Evolutionary conservation across 2,888 invertebrate species (phyloP), one percentile per base, ranked within the genome.

Genomic region (Melanchra persicariae): DNA sequence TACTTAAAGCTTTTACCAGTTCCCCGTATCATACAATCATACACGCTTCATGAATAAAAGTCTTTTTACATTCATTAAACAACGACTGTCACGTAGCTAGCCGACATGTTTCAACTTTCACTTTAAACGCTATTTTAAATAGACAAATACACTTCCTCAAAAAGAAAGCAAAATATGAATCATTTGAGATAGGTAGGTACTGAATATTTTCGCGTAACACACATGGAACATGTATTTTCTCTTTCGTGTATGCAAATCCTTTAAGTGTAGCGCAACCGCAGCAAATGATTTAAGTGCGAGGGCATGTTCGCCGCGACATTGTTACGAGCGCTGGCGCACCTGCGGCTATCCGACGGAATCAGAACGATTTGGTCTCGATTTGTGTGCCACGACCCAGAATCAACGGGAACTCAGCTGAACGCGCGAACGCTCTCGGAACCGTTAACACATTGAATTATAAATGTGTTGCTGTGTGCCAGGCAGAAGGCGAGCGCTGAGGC

Each of bases 391-490:
- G 93, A 92, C 94, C 94, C 86, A 94, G 90, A 94, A 92, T 88
- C 86, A 79, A 84, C 85, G 88, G 87, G 87, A 91, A 88, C 86
- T 85, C 84, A 89, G 89, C 85, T 90, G 85, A 90, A 89, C 92
- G 92, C 92, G 89, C 91, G 90, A 91, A 88, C 91, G 92, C 92
- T 91, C 90, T 87, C 84, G 82, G 89, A 87, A 94, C 95, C 95
- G 95, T 95, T 95, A 95, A 90, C 91, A 90, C 90, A 92, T 93
- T 93, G 94, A 94, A 93, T 94, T 92, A 93, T 93, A 93, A 94
- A 94, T 94, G 91, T 86, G 90, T 88, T 87, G 85, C 88, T 85
- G 89, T 85, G 85, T 84, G 83, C 86, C 84, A 88, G 85, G 87
- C 88, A 84, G 87, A 85, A 88, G 90, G 84, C 86, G 77, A 84